Conservation (phyloP, 2,797 vertebrate species). For the Hyperoplus lanceolatus region DNA sequence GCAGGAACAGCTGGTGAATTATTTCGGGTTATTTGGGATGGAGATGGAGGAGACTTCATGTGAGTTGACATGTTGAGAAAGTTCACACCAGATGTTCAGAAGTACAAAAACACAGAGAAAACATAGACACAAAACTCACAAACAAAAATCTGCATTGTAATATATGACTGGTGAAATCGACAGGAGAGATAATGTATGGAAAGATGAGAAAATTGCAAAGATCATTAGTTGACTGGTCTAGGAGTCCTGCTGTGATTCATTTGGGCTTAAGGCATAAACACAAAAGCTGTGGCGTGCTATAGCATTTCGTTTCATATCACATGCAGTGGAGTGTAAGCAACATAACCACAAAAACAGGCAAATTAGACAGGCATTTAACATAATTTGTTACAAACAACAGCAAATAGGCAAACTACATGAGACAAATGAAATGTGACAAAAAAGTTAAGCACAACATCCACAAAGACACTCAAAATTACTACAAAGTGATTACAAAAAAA, state of each 20-base stretch:
- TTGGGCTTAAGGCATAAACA: neutral
- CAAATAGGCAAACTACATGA: neutral
- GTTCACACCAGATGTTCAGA: slow-evolving; percentile 62
- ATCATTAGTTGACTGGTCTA: neutral
- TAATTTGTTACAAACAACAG: neutral
- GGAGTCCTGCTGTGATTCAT: neutral
- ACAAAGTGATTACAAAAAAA: neutral
- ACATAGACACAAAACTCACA: slow-evolving; percentile 26
- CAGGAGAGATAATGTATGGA: neutral
- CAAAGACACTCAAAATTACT: neutral
- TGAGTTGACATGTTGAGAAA: slow-evolving; percentile 20
- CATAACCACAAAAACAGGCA: neutral
- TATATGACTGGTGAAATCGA: slow-evolving; percentile 4
- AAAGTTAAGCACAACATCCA: neutral
- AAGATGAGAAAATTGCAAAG: neutral
- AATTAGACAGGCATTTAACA: neutral
- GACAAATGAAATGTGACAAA: neutral
- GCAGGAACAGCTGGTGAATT: slow-evolving; percentile 46
- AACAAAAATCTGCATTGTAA: slow-evolving; percentile 15
- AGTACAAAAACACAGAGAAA: slow-evolving; percentile 32
- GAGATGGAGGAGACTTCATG: slow-evolving; percentile 25
- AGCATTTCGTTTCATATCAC: neutral
- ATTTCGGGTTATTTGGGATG: slow-evolving; percentile 40
- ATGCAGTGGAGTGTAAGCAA: neutral
- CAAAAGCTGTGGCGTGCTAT: neutral